Percentiles rank a stretch among this genome's conserved stretches.
Evolutionary conservation across 2,797 vertebrate species (phyloP).

Genomic region (Hippoglossus hippoglossus): DNA sequence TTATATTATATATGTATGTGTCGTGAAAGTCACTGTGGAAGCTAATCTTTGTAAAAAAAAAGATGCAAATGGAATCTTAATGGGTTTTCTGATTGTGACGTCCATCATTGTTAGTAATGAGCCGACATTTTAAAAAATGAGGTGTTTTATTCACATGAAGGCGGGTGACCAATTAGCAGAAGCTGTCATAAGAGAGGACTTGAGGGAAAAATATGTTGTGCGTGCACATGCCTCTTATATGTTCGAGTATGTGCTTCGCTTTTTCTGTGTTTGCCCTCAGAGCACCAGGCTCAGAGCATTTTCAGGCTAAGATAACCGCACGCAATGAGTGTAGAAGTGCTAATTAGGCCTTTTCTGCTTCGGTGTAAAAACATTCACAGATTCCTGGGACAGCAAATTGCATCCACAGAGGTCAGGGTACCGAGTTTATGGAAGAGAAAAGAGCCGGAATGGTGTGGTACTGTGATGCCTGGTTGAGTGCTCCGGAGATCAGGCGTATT

Average conservation of each 20-base stretch:
- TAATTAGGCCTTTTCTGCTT: conserved; percentile 56
- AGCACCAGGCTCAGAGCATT: conserved; percentile 15
- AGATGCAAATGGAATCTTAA: conserved; percentile 1
- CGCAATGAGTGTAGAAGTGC: conserved; percentile 25
- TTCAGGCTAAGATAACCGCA: conserved; percentile 27
- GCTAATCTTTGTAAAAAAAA: background rate
- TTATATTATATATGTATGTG: too few relatives aligned
- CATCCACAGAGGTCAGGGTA: conserved; percentile 5
- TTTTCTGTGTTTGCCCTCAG: conserved; percentile 17
- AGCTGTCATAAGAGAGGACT: background rate
- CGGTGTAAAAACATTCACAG: conserved; percentile 28
- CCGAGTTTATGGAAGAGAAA: conserved; percentile 7
- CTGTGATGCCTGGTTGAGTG: too few relatives aligned
- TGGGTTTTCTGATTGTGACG: background rate
- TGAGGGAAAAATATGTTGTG: background rate
- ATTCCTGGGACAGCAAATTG: conserved; percentile 19
- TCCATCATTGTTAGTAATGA: background rate
- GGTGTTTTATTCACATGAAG: background rate
- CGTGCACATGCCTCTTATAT: background rate
- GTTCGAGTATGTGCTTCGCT: background rate
- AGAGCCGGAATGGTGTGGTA: background rate
- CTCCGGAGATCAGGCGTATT: too few relatives aligned
- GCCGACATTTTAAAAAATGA: background rate
- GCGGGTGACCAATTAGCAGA: conserved; percentile 7
- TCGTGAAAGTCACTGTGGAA: conserved; percentile 2